Base-by-base conservation (phyloP, 2,888 invertebrate genomes). In the Andrena bicolor region DNA sequence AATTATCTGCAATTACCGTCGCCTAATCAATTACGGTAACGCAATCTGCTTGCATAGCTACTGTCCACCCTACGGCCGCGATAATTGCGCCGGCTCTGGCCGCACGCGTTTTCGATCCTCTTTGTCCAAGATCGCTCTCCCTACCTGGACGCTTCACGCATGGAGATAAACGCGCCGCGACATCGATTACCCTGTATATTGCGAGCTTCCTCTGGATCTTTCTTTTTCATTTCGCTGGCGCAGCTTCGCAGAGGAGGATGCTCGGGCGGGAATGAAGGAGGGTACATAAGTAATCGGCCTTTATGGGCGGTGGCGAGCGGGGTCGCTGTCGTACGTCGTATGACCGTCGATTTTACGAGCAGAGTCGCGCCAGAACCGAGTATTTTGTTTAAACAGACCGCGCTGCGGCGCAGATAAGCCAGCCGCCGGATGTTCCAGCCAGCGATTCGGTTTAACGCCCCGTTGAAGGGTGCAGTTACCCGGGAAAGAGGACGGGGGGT, bases 21-120 rank as follows among this genome's bases (percentile, higher is more conserved):
- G 90, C 91, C 91, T 92, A 91, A 92, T 92, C 90, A 92, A 92
- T 92, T 92, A 92, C 91, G 86, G 89, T 89, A 91, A 91, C 90
- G 91, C 90, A 90, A 92, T 92, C 90, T 90, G 86, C 87, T 88
- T 85, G 89, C 87, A 87, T 88, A 86, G 84, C 86, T 76, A 86
- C 86, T 87, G 86, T 87, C 86, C 87, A 84, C 83, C 88, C 88
- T 82, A 86, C 88, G 83, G 84, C 76, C 84, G 80, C 86, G 82
- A 83, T 91, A 91, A 91, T 92, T 91, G 89, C 88, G 80, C 75
- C 71, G 63, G 76, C 81, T 86, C 79, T 63, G 51, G 58, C 61
- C 32, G 20, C 2, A 49, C 53, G 69, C 79, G 61, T 79, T 80
- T 80, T 80, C 80, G 80, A 79, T 30, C 71, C 80, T 79, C 75